These are phyloP conservation scores for Scelioninae gen. 1 DNA, from an alignment of 2,888 invertebrate species.

Conservation along the genomic window DNA sequence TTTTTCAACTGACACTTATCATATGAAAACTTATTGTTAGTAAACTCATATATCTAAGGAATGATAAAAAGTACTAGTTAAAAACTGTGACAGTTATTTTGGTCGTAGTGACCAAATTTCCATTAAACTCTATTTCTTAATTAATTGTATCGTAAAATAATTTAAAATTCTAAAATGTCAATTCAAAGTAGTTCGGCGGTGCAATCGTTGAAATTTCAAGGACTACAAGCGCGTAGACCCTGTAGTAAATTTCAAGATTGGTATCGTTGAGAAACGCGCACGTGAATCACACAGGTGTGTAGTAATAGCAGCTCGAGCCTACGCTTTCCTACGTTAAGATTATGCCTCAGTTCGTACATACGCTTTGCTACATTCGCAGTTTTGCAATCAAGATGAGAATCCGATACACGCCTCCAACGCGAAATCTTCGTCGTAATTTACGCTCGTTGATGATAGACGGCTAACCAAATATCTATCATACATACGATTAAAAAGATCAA, in stretches of 20 bases:
- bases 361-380: constrained; percentile 38
- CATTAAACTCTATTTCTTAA: constrained; percentile 1
- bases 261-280: constrained; percentile 61
- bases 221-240: constrained; percentile 48
- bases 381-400: constrained; percentile 48
- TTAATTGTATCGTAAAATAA: constrained; percentile 30
- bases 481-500: neutral
- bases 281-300: constrained; percentile 62
- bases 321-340: constrained; percentile 39
- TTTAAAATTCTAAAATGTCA: constrained; percentile 22
- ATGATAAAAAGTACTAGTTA: too few relatives aligned
- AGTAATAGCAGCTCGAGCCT: constrained; percentile 52
- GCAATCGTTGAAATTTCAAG: constrained; percentile 54
- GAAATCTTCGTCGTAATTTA: constrained; percentile 27
- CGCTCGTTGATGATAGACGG: constrained; percentile 2
- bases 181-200: constrained; percentile 22
- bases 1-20: too few relatives aligned
- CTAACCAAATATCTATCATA: neutral
- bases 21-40: too few relatives aligned
- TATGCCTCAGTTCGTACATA: neutral
- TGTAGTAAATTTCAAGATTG: constrained; percentile 57
- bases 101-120: too few relatives aligned
- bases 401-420: constrained; percentile 22
- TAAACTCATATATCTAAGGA: too few relatives aligned
- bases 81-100: too few relatives aligned